phyloP scores from a whole-genome alignment of 2,113 vertebrate genomes.

The Egretta garzetta region DNA sequence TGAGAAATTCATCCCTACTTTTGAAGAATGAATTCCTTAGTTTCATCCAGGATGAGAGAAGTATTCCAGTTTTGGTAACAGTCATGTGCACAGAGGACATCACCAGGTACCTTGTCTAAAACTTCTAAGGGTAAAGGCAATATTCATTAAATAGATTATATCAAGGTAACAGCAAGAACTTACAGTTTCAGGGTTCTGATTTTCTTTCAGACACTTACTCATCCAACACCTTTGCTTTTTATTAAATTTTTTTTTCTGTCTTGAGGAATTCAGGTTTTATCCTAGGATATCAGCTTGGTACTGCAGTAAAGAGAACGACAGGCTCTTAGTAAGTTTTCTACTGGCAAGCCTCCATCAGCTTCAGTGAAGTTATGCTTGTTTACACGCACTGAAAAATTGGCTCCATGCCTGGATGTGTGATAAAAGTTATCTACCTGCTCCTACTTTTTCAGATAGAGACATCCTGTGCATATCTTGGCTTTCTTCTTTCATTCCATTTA shows the following conservation, averaged over 20 bases:
- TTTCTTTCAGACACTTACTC: neutral
- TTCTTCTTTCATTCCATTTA: slow-evolving; percentile 21
- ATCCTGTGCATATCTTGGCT: slow-evolving; percentile 31
- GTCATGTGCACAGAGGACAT: neutral
- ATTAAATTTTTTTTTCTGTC: neutral
- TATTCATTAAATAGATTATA: neutral
- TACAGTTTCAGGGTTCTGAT: neutral
- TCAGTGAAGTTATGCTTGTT: neutral
- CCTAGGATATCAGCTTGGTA: neutral
- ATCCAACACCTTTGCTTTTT: neutral
- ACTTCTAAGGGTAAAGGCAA: neutral
- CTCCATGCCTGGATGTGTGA: neutral
- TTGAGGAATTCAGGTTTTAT: neutral
- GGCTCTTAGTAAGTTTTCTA: neutral
- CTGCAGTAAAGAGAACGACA: neutral
- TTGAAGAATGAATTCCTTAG: neutral
- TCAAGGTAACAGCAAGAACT: neutral
- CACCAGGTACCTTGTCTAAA: neutral
- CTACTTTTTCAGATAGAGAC: slow-evolving; percentile 22
- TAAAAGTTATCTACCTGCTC: slow-evolving; percentile 44
- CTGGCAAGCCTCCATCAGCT: neutral
- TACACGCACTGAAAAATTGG: neutral
- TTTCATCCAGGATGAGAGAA: neutral
- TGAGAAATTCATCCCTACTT: neutral
- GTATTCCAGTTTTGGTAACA: neutral